Evolutionary conservation across 2,113 vertebrate genomes (phyloP), one percentile per base, ranked within the genome.

Genomic region (Oncorhynchus mykiss): DNA sequence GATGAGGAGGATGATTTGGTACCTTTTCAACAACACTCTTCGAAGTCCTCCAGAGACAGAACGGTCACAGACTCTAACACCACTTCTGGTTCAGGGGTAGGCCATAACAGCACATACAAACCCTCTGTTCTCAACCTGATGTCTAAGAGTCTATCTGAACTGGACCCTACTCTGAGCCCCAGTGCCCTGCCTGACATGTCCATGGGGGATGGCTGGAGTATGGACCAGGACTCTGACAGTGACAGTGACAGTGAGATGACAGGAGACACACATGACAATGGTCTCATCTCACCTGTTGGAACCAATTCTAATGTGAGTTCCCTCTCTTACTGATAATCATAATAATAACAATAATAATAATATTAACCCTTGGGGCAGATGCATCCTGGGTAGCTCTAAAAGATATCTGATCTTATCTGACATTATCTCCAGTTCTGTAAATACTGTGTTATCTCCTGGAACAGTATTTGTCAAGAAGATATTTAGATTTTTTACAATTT

Each of bases 301-400:
- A 91, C 88, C 70, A 90, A 91, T 80, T 92, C 92, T 20, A 91
- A 91, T 54, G 93, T 94, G 83, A 92, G 92, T 90, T 2, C 1
- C 48, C 1, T 59, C 34, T 71, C 18, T 62, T 12, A 78, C 60
- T 57, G 54, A 57, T 57, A 5, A 45, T 45, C 5, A 54, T 54
- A 1, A 54, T 57, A 18, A 57, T 57, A 4, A 45, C 2, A 5
- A 18, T 18, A 1, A 18, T 18, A 4, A 8, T 22, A 62, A 62
- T 16, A 8, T 7, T 11, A 20, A 20, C 59, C n/a, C 51, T 1
- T 1, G 3, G 12, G 16, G 7, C 2, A 62, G 20, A 62, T 22
- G 20, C n/a, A 57, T 57, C 20, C 4, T 20, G 54, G 54, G 54
- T 57, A 22, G 59, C 59, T 62, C n/a, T n/a, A n/a, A 62, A 62